Evolutionary conservation across 2,113 vertebrate species (phyloP), one percentile per base, ranked within the genome.

Genomic region (Tylochromis polylepis): DNA sequence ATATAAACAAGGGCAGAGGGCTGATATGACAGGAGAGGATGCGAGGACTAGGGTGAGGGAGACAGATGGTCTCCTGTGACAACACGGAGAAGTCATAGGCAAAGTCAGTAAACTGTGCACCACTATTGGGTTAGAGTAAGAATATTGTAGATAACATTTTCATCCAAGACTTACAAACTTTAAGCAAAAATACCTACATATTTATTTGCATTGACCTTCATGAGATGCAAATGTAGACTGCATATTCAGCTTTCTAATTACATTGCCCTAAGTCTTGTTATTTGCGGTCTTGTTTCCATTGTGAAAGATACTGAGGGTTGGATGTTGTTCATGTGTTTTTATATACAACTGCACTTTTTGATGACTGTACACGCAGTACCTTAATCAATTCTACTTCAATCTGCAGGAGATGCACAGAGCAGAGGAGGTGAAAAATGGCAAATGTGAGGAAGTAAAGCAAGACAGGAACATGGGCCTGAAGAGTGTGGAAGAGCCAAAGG

Each of bases 381-480:
- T 83, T 12, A 58, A 1, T 4, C 27, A 9, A 43, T 72, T 87
- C 4, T 16, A 3, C 83, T 65, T 11, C 10, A 12, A 43, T 38
- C 24, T 84, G 5, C 81, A 94, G 92, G 80, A 89, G 57, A 34
- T 29, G n/a, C 85, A 81, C 51, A 75, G 67, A 81, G 24, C 6
- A 11, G 85, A 91, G 84, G 75, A 88, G 78, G 53, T 49, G 82
- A 88, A 82, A 15, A 6, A 86, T 18, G 78, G 41, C 55, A 38
- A 81, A n/a, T 6, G 46, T 22, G 81, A 87, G 38, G 87, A 84
- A 5, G 11, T 3, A 8, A 86, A 86, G 70, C 65, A 31, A 22
- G 79, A 87, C 34, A 10, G 22, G 8, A 49, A 22, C 8, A 14
- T 10, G 51, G 5, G n/a, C 27, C 58, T 70, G 83, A 14, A 22